Conservation (phyloP, 2,888 invertebrate genomes). For the Megalurothrips usitatus region DNA sequence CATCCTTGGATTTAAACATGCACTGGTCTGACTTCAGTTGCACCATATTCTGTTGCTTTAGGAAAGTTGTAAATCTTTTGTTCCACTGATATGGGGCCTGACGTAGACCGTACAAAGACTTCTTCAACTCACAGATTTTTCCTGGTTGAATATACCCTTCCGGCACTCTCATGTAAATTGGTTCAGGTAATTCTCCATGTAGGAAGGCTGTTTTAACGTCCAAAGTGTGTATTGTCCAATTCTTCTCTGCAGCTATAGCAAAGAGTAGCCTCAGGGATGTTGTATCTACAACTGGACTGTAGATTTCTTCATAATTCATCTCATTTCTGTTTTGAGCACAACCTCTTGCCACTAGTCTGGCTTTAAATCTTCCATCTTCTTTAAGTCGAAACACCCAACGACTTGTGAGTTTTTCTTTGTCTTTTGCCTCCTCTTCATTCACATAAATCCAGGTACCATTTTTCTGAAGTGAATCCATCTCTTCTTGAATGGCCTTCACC, state of each 20-base stretch:
- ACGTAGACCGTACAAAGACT: constrained; percentile 31
- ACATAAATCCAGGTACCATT: constrained; percentile 33
- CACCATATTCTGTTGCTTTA: not conserved
- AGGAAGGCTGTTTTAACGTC: constrained; percentile 34
- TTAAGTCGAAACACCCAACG: constrained; percentile 33
- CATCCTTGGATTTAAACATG: not conserved
- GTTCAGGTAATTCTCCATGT: constrained; percentile 31
- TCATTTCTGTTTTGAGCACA: constrained; percentile 7
- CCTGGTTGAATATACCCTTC: constrained; percentile 25
- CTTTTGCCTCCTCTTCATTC: constrained; percentile 29
- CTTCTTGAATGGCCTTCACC: constrained; percentile 32
- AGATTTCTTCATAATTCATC: constrained; percentile 30
- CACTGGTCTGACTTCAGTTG: constrained; percentile 28
- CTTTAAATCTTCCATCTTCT: constrained; percentile 33
- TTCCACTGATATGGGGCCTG: constrained; percentile 31
- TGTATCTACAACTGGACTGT: constrained; percentile 29
- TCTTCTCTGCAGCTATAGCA: not conserved
- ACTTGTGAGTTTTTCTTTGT: constrained; percentile 31
- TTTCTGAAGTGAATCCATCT: constrained; percentile 31
- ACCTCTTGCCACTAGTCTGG: constrained; percentile 29
- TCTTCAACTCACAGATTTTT: constrained; percentile 31
- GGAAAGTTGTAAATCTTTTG: constrained; percentile 7
- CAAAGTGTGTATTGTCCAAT: constrained; percentile 23
- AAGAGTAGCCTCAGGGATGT: constrained; percentile 24
- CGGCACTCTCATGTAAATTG: constrained; percentile 31